Evolutionary conservation across 2,113 vertebrate genomes (phyloP).

Genomic region (Australoheros scitulus): DNA sequence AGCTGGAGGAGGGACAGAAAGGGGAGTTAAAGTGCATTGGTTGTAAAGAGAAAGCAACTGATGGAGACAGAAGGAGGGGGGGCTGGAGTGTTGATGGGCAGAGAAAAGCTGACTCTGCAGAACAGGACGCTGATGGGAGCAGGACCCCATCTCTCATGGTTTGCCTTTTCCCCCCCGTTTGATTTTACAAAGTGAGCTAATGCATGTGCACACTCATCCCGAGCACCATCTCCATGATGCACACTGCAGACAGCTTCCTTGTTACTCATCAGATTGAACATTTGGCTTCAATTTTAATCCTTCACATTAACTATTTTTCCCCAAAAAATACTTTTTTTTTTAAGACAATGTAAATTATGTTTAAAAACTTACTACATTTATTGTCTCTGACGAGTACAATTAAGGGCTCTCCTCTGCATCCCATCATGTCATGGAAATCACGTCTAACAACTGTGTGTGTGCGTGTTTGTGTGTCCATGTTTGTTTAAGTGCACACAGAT

Average conservation of each 20-base stretch:
- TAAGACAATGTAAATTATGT: background rate
- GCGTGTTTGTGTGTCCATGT: background rate
- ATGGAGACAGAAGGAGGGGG: background rate
- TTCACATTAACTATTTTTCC: background rate
- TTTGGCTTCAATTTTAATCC: constrained; percentile 1
- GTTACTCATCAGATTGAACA: constrained; percentile 9
- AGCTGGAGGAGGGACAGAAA: constrained; percentile 35
- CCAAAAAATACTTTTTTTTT: background rate
- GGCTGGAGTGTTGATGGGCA: constrained; percentile 32
- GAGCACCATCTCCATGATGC: background rate
- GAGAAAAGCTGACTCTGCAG: constrained; percentile 71
- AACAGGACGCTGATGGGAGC: constrained; percentile 58
- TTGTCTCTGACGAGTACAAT: background rate
- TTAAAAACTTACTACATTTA: background rate
- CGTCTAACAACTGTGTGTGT: background rate
- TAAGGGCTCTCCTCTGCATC: background rate
- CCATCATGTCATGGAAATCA: background rate
- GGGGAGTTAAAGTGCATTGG: constrained; percentile 45
- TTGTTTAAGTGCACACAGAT: constrained; percentile 44
- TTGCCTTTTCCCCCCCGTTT: background rate
- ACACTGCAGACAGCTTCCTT: background rate
- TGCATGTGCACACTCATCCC: background rate
- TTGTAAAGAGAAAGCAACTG: constrained; percentile 49
- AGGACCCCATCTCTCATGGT: constrained; percentile 50
- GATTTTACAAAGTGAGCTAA: constrained; percentile 21